phyloP scores from a whole-genome alignment of 2,888 invertebrate species.

The Neoitamus cyanurus region DNA sequence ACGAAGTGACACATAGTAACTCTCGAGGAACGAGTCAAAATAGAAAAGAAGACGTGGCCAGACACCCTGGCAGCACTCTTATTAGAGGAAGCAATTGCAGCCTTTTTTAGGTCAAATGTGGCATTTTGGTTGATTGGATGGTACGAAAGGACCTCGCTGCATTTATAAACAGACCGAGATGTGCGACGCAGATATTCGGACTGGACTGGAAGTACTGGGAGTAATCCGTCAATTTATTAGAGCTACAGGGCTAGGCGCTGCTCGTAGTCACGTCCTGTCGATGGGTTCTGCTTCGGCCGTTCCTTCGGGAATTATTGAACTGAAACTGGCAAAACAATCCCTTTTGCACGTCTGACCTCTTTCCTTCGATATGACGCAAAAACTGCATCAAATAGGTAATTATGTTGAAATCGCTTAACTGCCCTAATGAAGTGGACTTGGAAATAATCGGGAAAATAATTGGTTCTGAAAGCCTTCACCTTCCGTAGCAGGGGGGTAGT shows the following conservation, averaged over 20 bases:
- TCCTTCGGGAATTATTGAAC: neutral
- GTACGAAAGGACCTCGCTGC: neutral
- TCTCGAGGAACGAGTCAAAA: neutral
- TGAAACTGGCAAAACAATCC: neutral
- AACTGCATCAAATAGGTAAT: neutral
- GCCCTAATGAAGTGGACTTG: neutral
- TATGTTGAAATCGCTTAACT: neutral
- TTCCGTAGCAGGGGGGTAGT: neutral
- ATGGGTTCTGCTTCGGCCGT: neutral
- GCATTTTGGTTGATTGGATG: constrained; percentile 9
- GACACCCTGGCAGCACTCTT: constrained; percentile 2
- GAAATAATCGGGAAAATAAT: neutral
- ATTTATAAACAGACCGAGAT: neutral
- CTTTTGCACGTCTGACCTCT: neutral
- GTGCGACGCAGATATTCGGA: neutral
- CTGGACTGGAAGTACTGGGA: neutral
- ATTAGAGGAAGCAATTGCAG: neutral
- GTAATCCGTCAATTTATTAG: neutral
- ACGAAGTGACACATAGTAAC: neutral
- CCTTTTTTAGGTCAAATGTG: constrained; percentile 9
- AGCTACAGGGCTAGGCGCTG: neutral
- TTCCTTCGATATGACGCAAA: neutral
- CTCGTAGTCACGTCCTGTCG: neutral
- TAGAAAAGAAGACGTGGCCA: neutral
- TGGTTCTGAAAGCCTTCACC: neutral